Evolutionary conservation across 23 tunicate species (phyloP).

Genomic region (Clavelina lepadiformis): DNA sequence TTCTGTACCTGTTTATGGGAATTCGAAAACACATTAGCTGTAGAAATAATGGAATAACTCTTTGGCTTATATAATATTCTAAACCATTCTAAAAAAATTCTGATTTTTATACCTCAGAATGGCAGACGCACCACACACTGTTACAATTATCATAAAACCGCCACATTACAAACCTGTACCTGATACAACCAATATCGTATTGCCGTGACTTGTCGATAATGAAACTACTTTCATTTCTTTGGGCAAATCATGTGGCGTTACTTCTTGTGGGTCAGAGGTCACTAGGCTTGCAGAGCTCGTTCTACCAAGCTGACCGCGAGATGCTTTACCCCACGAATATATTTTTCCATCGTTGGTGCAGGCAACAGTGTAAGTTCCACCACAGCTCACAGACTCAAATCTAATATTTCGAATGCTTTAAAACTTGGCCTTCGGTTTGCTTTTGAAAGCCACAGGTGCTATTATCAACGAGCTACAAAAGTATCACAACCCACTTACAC

Average conservation of each 20-base stretch:
- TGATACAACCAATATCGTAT: slow-evolving; percentile 70
- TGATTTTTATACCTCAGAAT: background rate
- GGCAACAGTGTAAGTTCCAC: slow-evolving; percentile 90
- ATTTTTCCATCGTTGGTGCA: slow-evolving; percentile 44
- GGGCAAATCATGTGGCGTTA: slow-evolving; percentile 32
- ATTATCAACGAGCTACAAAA: background rate
- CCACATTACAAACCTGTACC: slow-evolving; percentile 15
- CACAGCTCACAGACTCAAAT: slow-evolving; percentile 80
- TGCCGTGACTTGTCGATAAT: slow-evolving; percentile 71
- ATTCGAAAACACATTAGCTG: background rate
- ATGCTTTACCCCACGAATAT: slow-evolving; percentile 86
- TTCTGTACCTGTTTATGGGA: slow-evolving; percentile 66
- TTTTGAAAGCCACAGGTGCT: background rate
- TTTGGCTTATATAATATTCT: too few species aligned
- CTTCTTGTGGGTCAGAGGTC: slow-evolving; percentile 56
- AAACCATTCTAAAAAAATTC: background rate
- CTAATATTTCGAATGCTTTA: slow-evolving; percentile 32
- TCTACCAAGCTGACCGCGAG: slow-evolving; percentile 86
- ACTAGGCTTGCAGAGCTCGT: slow-evolving; percentile 27
- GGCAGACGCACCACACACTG: background rate
- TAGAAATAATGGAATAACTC: slow-evolving; percentile 2
- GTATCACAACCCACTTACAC: slow-evolving; percentile 2
- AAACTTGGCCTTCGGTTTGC: background rate
- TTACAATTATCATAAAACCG: background rate
- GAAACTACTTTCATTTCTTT: slow-evolving; percentile 51